Conservation (phyloP, 92 coral and sea anemone genomes). For the Epizoanthus ramosus region DNA sequence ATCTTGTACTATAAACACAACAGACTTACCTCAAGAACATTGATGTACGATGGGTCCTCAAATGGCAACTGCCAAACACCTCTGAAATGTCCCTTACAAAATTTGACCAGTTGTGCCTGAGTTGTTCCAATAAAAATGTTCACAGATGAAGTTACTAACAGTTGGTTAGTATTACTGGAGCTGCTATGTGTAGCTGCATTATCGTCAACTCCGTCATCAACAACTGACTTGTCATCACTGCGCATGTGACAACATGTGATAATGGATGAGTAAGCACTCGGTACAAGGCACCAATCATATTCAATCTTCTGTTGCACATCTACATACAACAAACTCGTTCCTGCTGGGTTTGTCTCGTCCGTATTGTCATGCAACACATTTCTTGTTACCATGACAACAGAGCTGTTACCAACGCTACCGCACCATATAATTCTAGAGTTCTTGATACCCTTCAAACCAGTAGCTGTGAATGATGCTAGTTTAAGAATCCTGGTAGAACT, state of each 20-base stretch:
- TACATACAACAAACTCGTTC: slow-evolving; percentile 47
- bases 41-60: slow-evolving; percentile 60
- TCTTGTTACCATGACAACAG: slow-evolving; percentile 32
- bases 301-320: slow-evolving; percentile 27
- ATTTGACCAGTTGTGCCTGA: slow-evolving; percentile 80
- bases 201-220: slow-evolving; percentile 2
- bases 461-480: not conserved
- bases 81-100: slow-evolving; percentile 64
- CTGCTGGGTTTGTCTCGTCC: not conserved
- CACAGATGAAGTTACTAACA: not conserved
- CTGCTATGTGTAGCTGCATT: not conserved
- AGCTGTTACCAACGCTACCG: slow-evolving; percentile 33
- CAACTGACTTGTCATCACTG: not conserved
- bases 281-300: slow-evolving; percentile 46
- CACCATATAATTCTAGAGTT: slow-evolving; percentile 32
- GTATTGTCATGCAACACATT: slow-evolving; percentile 6
- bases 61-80: slow-evolving; percentile 84
- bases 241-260: slow-evolving; percentile 42
- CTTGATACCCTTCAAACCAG: not conserved
- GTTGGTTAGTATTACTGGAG: not conserved
- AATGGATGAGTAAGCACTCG: slow-evolving; percentile 52
- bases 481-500: not conserved
- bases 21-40: slow-evolving; percentile 64
- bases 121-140: slow-evolving; percentile 60
- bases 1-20: not conserved